Evolutionary conservation across 2,888 invertebrate genomes (phyloP).

Genomic region (Synanthedon formicaeformis): DNA sequence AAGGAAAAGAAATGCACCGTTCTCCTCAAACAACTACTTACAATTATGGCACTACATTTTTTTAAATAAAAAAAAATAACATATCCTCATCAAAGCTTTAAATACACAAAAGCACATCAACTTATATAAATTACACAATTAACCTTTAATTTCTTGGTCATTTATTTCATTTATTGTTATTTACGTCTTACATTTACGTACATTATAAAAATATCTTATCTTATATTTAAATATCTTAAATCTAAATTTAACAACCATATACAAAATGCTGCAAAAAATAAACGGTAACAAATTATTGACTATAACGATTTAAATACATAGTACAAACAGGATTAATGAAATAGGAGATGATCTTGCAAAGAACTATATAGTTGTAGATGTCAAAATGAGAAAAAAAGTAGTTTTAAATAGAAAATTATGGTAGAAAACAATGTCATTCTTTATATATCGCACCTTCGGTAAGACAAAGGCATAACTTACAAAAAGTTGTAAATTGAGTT

Average conservation of each 20-base stretch:
- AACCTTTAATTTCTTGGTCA: constrained; percentile 48
- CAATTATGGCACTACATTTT: constrained; percentile 40
- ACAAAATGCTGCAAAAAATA: constrained; percentile 19
- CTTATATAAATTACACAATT: constrained; percentile 7
- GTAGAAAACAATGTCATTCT: no score
- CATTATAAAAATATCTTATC: constrained; percentile 53
- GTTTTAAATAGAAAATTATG: no score
- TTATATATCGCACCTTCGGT: no score
- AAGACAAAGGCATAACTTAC: no score
- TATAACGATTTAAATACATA: no score
- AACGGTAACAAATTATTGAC: not conserved
- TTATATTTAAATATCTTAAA: constrained; percentile 13
- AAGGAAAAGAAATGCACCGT: constrained; percentile 57
- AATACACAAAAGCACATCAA: constrained; percentile 7
- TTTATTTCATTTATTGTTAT: constrained; percentile 14
- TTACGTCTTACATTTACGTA: constrained; percentile 9
- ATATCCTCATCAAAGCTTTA: constrained; percentile 3
- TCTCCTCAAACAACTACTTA: constrained; percentile 19
- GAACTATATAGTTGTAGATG: no score
- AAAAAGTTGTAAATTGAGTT: no score
- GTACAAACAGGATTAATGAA: no score
- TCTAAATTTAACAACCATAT: constrained; percentile 25
- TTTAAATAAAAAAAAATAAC: constrained; percentile 6
- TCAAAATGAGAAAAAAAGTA: no score
- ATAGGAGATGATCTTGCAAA: no score